Evolutionary conservation across 2,113 vertebrate species (phyloP).

Genomic region (Corythornis cristatus): DNA sequence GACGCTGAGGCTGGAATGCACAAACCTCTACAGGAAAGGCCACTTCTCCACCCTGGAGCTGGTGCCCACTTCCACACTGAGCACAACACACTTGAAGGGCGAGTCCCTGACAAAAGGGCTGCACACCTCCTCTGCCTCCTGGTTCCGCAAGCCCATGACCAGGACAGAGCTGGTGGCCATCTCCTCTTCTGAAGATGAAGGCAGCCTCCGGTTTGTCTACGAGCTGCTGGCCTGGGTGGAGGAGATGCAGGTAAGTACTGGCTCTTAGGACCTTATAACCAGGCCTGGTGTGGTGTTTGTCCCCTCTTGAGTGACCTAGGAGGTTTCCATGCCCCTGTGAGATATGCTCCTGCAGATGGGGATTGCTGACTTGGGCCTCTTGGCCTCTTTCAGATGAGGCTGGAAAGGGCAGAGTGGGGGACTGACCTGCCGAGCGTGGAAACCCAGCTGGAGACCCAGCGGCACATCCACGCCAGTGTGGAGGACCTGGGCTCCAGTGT

Average conservation of each 20-base stretch:
- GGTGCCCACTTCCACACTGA: conserved; percentile 67
- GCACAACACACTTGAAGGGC: conserved; percentile 67
- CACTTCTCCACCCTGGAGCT: conserved; percentile 85
- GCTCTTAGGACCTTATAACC: not conserved
- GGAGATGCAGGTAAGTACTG: conserved; percentile 87
- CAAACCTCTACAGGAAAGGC: conserved; percentile 92
- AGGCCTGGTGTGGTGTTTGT: not conserved
- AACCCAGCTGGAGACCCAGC: conserved; percentile 88
- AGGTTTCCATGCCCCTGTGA: not conserved
- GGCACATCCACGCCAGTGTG: conserved; percentile 84
- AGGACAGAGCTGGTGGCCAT: conserved; percentile 90
- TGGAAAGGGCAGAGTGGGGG: conserved; percentile 94
- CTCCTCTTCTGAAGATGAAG: conserved; percentile 95
- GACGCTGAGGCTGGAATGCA: conserved; percentile 90
- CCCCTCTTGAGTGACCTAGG: not conserved
- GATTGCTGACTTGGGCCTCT: not conserved
- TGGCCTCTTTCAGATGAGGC: conserved; percentile 79
- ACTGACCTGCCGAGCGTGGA: conserved; percentile 92
- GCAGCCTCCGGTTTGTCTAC: conserved; percentile 94
- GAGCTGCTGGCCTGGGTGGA: conserved; percentile 98
- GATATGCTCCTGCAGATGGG: not conserved
- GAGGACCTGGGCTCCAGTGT: conserved; percentile 88
- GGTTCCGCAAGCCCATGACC: conserved; percentile 90
- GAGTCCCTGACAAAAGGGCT: conserved; percentile 79
- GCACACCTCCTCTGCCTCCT: conserved; percentile 81